These are phyloP conservation scores for Eumaeus atala DNA, from an alignment of 1,140 invertebrate species.

Conservation along the genomic window DNA sequence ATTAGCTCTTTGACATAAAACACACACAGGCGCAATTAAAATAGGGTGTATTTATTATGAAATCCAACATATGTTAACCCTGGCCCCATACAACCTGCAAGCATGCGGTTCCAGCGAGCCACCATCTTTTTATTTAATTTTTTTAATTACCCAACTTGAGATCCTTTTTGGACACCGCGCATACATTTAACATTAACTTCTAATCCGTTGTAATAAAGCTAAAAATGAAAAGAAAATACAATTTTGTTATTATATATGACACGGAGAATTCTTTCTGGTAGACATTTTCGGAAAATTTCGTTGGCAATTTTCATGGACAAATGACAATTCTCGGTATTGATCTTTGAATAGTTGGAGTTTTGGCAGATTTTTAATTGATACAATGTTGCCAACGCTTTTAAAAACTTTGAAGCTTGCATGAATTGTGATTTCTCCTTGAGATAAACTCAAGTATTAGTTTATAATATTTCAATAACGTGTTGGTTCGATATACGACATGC, in stretches of 20 bases:
- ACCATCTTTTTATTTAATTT: conserved; percentile 14
- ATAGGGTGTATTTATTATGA: conserved; percentile 17
- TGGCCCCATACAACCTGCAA: conserved; percentile 15
- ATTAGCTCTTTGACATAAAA: conserved; percentile 5
- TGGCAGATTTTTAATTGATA: conserved; percentile 4
- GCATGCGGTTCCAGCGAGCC: conserved; percentile 12
- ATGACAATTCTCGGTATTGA: conserved; percentile 12
- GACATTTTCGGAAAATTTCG: conserved; percentile 15
- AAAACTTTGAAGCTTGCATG: not conserved
- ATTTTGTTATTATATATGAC: conserved; percentile 12
- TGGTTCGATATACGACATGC: too few relatives aligned
- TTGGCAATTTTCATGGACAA: conserved; percentile 13
- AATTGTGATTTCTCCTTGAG: too few relatives aligned
- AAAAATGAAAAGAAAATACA: not conserved
- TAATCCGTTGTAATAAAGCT: not conserved
- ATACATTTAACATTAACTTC: conserved; percentile 1
- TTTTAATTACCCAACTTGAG: conserved; percentile 12
- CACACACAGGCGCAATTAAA: conserved; percentile 14
- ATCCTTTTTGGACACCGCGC: conserved; percentile 11
- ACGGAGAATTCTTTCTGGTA: conserved; percentile 14
- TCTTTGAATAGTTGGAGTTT: conserved; percentile 10
- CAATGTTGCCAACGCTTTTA: not conserved
- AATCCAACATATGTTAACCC: conserved; percentile 16
- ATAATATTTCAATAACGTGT: not conserved
- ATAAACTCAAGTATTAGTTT: not conserved